Evolutionary conservation across 2,888 invertebrate species (phyloP), one percentile per base, ranked within the genome.

Genomic region (Drosophila pegasa): DNA sequence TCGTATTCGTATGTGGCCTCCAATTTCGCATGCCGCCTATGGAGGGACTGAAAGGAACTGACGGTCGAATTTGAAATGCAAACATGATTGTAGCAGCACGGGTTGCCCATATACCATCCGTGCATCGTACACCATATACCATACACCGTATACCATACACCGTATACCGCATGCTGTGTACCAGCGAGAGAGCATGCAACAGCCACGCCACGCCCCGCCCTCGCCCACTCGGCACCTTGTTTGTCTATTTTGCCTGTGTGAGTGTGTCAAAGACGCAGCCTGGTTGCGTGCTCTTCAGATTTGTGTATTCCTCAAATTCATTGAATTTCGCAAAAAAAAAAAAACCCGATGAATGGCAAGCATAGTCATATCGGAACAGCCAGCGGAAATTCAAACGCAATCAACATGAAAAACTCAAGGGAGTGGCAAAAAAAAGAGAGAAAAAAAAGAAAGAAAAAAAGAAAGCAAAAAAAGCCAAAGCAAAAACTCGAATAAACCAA

Each of bases 11-110:
- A 35, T 61, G 58, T 45, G 52, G 58, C 62, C 52, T 59, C 60
- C 65, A 71, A 78, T 60, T 68, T 72, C 52, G 54, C 48, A 40
- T 52, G 51, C 50, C 31, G 50, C 40, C 69, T 43, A 57, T 38
- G 59, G 55, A 35, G 37, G 41, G 20, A 54, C 51, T 78, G 62
- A 57, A 61, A 63, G 68, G 65, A 71, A 65, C 64, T 62, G 62
- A 63, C 61, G 62, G 58, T 75, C 58, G 86, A 74, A 85, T 87
- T 85, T 85, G 74, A 87, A 70, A 85, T 87, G 83, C 82, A 87
- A 83, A 87, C 88, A 85, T 77, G 71, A 64, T 71, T 55, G 70
- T 25, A 52, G 58, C 22, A 43, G 58, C 40, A 52, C 37, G 51
- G 55, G 57, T 40, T 58, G 57, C 31, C 51, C 38, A 54, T 37